Evolutionary conservation across 2,888 invertebrate genomes (phyloP), one percentile per base, ranked within the genome.

Genomic region (Augiades crinisus): DNA sequence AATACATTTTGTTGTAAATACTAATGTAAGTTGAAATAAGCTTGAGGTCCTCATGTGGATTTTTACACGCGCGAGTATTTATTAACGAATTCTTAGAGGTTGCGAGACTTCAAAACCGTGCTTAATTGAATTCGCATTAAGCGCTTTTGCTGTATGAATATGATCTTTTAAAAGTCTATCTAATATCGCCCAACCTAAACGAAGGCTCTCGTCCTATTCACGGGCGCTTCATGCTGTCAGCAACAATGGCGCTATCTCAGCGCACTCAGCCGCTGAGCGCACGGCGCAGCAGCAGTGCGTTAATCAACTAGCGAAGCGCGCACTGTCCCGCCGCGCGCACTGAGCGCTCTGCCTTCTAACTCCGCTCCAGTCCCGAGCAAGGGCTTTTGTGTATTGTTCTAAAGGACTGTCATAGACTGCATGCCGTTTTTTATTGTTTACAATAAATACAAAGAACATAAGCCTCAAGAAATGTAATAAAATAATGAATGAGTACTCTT

Each of bases 141-240:
- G n/a, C n/a, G n/a, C n/a, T n/a, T n/a, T n/a, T n/a, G n/a, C n/a
- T n/a, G n/a, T n/a, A n/a, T n/a, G n/a, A n/a, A n/a, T n/a, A n/a
- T n/a, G n/a, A n/a, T n/a, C n/a, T n/a, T n/a, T n/a, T n/a, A n/a
- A n/a, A n/a, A n/a, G 40, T 8, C 14, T 27, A 41, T 16, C 22
- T 41, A 27, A 41, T 16, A 41, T 41, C 16, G 10, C 10, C 17
- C 40, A 27, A 27, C 40, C 16, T 16, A 16, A 41, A 16, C 27
- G 27, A 27, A 27, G 16, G 24, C 40, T 41, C 16, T n/a, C 40
- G 24, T 27, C 5, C 40, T 41, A 41, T 41, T 41, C 40, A 40
- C 21, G 27, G 19, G n/a, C 2, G 40, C 40, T 27, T 13, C 40
- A 16, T 16, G 24, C n/a, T n/a, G n/a, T 12, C 12, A 6, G 22